Base-by-base conservation (phyloP, 30 jellyfish, hydroid and myxozoan species). In the Turritopsis dohrnii region DNA sequence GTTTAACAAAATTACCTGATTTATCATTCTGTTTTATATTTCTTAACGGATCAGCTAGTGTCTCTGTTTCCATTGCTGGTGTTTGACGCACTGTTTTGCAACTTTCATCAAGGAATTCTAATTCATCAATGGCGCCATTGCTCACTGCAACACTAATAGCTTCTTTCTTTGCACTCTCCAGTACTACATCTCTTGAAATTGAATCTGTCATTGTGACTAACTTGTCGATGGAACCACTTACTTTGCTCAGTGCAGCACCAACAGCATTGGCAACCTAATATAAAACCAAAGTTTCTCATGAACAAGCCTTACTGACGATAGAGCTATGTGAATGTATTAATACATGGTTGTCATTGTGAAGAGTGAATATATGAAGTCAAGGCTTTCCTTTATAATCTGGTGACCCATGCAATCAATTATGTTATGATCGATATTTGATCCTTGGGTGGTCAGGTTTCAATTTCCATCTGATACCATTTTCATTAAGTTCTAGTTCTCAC, bases 191-290 rank as follows among this genome's bases (percentile, higher is more conserved):
- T 21, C 77, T 60, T 52, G 94, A 28, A 21, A 16, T 83, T 21
- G 30, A 21, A 18, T 75, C 53, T 0, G 81, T 53, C 23, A 83
- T 26, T 75, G 89, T 71, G 16, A 88, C 84, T 21, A 88, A 76
- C 21, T 80, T 91, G 71, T 88, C 96, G 54, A 52, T 74, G 27
- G 84, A 53, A 20, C 96, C 96, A 76, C 96, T 75, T 18, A 88
- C 80, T 73, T 88, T 86, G 1, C 95, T 41, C 85, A 88, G 20
- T 1, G 96, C 96, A 0, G 96, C 94, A 1, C 96, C 96, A 52
- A 88, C 95, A 54, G 96, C 96, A 72, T 88, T 88, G 9, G 96
- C 96, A n/a, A 88, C 96, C 95, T 88, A 9, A 0, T 71, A 81
- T 23, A 41, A 41, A 41, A 3, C 9, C 60, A 41, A 41, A 41